Base-by-base conservation (phyloP, 2,797 vertebrate species). In the Taenioides sp. region DNA sequence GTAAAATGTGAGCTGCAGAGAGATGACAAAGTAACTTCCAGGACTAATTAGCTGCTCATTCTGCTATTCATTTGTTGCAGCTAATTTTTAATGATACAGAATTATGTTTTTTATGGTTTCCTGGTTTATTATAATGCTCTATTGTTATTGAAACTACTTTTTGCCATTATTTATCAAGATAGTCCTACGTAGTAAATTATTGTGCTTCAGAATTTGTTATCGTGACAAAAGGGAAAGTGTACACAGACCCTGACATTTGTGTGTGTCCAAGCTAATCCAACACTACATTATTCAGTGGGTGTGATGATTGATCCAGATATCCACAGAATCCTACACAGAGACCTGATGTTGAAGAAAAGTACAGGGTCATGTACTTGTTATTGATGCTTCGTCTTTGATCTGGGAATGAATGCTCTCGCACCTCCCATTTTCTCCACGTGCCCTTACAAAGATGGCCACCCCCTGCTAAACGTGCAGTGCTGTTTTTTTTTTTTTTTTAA, bases 401-500 rank as follows among this genome's bases (percentile, higher is more conserved):
- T 2, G 40, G 49, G 58, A 66, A 73, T 52, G 43, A 17, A 47
- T 17, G 43, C 14, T 14, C 40, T 40, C 2, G 65, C 0, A 3
- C 18, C 16, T 67, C 25, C 78, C 69, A 40, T 10, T 40, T 40
- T 11, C 40, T 17, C 12, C 43, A 47, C 14, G 4, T 47, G 43
- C 14, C 71, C 73, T 69, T 70, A 75, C 69, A 79, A 84, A 80
- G 78, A 69, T 65, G 59, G 72, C 68, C 78, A 37, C 67, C 76
- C 69, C 64, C 66, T 23, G 66, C 59, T 70, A 47, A 75, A 79
- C 77, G 69, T 61, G 66, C 69, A 85, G 84, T 80, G 73, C 80
- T 77, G 0, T 34, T 34, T 0, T 34, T 7, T 37, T 10, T 9
- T 37, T 10, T 37, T 37, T 9, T 37, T 10, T 37, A 10, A 2